phyloP scores from a whole-genome alignment of 2,888 invertebrate species.

The Patella depressa region DNA sequence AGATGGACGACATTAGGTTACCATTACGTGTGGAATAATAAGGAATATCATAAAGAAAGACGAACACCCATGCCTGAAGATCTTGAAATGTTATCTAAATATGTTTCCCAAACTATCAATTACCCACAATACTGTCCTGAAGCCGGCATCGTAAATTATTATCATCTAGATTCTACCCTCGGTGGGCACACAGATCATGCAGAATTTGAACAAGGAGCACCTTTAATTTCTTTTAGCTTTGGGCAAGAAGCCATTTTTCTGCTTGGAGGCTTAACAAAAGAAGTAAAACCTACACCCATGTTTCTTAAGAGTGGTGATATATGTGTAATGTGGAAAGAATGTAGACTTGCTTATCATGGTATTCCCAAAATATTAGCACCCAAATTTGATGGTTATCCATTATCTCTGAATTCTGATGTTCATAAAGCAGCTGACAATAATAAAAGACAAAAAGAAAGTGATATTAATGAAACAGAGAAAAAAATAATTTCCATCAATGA shows the following conservation, averaged over 20 bases:
- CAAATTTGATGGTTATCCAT: background rate
- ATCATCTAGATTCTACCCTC: constrained; percentile 91
- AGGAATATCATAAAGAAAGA: constrained; percentile 75
- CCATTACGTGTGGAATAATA: constrained; percentile 98
- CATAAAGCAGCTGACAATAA: background rate
- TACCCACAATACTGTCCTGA: constrained; percentile 75
- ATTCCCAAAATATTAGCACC: constrained; percentile 83
- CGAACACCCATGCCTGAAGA: constrained; percentile 81
- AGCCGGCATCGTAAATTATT: constrained; percentile 97
- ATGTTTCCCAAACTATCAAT: constrained; percentile 73
- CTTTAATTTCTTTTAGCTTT: constrained; percentile 92
- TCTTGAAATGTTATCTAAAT: constrained; percentile 77
- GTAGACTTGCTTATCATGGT: constrained; percentile 91
- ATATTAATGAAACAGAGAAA: constrained; percentile 34
- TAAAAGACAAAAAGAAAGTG: constrained; percentile 66
- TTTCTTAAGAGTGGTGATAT: constrained; percentile 91
- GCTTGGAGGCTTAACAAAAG: constrained; percentile 84
- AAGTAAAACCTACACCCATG: constrained; percentile 72
- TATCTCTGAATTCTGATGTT: background rate
- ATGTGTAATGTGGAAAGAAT: constrained; percentile 87
- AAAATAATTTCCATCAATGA: constrained; percentile 27
- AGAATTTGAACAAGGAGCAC: constrained; percentile 87
- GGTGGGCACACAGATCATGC: constrained; percentile 96
- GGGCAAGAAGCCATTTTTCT: constrained; percentile 96
- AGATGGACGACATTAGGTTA: constrained; percentile 97